Conservation (phyloP, 2,113 vertebrate genomes). For the Python bivittatus region DNA sequence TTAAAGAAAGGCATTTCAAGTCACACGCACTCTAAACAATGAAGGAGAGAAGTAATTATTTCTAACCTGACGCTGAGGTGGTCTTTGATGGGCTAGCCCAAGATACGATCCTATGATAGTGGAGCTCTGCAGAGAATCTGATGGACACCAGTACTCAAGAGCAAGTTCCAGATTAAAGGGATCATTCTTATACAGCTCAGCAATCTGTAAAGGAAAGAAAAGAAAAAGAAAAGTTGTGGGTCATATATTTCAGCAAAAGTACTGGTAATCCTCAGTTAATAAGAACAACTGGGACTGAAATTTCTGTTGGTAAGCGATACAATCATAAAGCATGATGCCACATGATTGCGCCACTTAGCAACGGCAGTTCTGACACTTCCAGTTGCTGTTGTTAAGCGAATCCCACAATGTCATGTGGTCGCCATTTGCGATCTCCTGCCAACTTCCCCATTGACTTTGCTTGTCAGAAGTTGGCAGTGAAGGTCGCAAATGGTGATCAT, state of each 20-base stretch:
- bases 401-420: too few relatives aligned
- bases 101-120: constrained; percentile 90
- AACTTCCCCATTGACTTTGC: too few relatives aligned
- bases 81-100: constrained; percentile 90
- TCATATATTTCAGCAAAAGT: not conserved
- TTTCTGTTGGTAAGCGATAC: not conserved
- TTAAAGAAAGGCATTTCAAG: not conserved
- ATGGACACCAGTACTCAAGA: constrained; percentile 94
- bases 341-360: not conserved
- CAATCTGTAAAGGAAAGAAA: constrained; percentile 77
- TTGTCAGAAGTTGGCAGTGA: too few relatives aligned
- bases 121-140: constrained; percentile 89
- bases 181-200: constrained; percentile 90
- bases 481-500: too few relatives aligned
- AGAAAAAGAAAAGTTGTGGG: not conserved
- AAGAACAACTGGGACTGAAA: not conserved
- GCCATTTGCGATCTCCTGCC: too few relatives aligned
- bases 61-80: constrained; percentile 92
- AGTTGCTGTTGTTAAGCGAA: too few relatives aligned
- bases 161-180: constrained; percentile 88
- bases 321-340: not conserved
- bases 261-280: not conserved
- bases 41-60: not conserved
- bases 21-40: not conserved
- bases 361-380: too few relatives aligned